Conservation (phyloP, 2,888 invertebrate genomes). For the Andrena hattorfiana region DNA sequence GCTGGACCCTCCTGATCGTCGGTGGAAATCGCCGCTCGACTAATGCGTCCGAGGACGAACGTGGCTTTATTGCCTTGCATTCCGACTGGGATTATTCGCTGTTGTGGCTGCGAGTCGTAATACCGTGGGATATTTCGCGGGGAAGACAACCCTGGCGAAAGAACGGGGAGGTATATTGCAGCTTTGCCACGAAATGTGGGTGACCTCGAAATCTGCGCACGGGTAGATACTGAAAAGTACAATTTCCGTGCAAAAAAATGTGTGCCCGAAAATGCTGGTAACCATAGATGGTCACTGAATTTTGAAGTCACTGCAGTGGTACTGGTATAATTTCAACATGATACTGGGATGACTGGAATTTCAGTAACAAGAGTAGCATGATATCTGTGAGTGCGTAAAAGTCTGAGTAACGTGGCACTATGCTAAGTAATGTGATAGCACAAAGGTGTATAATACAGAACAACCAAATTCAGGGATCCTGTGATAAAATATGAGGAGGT, state of each 20-base stretch:
- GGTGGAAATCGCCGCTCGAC: background rate
- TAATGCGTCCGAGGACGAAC: slow-evolving; percentile 11
- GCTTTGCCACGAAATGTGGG: background rate
- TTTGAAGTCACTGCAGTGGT: too few relatives aligned
- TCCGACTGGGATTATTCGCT: background rate
- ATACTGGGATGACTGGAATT: background rate
- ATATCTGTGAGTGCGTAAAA: background rate
- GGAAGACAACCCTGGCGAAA: background rate
- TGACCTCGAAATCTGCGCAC: background rate
- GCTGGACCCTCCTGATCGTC: slow-evolving; percentile 14
- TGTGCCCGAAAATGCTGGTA: too few relatives aligned
- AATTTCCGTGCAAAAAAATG: too few relatives aligned
- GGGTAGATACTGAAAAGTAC: too few relatives aligned
- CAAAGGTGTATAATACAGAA: background rate
- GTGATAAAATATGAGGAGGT: too few relatives aligned
- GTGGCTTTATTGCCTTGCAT: background rate
- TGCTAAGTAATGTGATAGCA: background rate
- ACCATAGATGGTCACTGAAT: too few relatives aligned
- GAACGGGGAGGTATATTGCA: background rate
- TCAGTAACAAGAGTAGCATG: background rate
- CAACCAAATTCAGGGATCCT: background rate
- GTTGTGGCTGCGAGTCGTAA: background rate
- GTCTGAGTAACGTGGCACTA: background rate
- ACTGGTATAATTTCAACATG: background rate
- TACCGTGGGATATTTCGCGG: slow-evolving; percentile 1